Evolutionary conservation across 1,140 invertebrate species (phyloP).

Genomic region (Hesperophylax magnus): DNA sequence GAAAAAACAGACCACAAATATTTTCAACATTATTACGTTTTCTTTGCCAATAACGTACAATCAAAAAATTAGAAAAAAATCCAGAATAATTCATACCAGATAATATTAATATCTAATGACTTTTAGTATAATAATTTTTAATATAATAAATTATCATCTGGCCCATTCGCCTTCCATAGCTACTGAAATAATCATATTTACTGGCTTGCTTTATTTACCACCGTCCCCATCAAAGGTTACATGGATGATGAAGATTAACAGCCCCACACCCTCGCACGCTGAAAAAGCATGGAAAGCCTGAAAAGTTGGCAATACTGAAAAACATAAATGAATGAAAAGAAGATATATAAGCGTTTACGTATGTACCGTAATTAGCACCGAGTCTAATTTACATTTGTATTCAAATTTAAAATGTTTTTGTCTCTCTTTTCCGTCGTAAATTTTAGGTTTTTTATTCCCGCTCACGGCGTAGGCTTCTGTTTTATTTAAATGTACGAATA

Average conservation of each 20-base stretch:
- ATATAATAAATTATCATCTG: too few species aligned
- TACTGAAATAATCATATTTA: too few species aligned
- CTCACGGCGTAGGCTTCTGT: conserved; percentile 32
- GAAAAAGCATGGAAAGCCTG: conserved; percentile 46
- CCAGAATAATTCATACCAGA: too few species aligned
- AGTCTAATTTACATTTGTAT: conserved; percentile 74
- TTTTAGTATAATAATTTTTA: too few species aligned
- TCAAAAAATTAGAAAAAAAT: too few species aligned
- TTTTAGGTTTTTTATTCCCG: conserved; percentile 44
- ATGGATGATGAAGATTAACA: conserved; percentile 55
- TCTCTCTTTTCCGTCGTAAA: conserved; percentile 65
- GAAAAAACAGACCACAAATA: too few species aligned
- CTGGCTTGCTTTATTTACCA: background rate
- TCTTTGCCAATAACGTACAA: too few species aligned
- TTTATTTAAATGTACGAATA: conserved; percentile 55
- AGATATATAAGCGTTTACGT: conserved; percentile 57
- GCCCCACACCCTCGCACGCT: conserved; percentile 24
- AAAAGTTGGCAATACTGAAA: conserved; percentile 46
- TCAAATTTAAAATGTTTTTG: conserved; percentile 70
- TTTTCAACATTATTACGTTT: too few species aligned
- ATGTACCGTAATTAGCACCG: conserved; percentile 68
- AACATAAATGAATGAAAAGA: conserved; percentile 50
- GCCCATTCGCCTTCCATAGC: too few species aligned
- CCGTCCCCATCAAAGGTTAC: conserved; percentile 12
- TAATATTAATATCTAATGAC: too few species aligned